Evolutionary conservation across 2,888 invertebrate genomes (phyloP), one percentile per base, ranked within the genome.

Genomic region (Rhagonycha lutea): DNA sequence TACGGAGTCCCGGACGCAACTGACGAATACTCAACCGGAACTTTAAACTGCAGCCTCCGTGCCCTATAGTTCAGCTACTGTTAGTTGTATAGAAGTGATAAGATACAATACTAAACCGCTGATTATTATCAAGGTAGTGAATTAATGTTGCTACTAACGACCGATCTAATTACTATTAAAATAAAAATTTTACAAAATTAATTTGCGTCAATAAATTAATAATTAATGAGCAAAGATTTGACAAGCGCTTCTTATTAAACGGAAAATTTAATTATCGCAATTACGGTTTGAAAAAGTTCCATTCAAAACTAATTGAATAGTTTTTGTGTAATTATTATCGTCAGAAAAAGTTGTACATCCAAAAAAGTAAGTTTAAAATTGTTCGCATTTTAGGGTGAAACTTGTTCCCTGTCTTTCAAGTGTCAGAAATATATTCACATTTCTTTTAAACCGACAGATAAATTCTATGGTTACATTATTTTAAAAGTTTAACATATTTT

Each of bases 1-100:
- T 80, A 81, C 86, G 86, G 83, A 80, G 81, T 84, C 86, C 86
- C 85, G 86, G 86, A 84, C 86, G 86, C 86, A 82, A 87, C 87
- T 87, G 83, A 85, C 82, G 79, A 79, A 76, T 61, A 75, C 69
- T 74, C 78, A 67, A 76, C 78, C 76, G 78, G 79, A 80, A 79
- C 80, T 75, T 67, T 78, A 77, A 76, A 76, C 75, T 75, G 74
- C 77, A 78, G 78, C 78, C 78, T 78, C 78, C 68, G 73, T 77
- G 73, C 74, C 75, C 75, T 78, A 75, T 65, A 78, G 75, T 75
- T 78, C 78, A 74, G 70, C 78, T 69, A 75, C 74, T 69, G 78
- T 74, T 73, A 75, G 75, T 75, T 77, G 72, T 8, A 61, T 69
- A 72, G 68, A 60, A 71, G 70, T 65, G 65, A 68, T 68, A 73